phyloP scores from a whole-genome alignment of 2,113 vertebrate genomes.

The Xenus cinereus region DNA sequence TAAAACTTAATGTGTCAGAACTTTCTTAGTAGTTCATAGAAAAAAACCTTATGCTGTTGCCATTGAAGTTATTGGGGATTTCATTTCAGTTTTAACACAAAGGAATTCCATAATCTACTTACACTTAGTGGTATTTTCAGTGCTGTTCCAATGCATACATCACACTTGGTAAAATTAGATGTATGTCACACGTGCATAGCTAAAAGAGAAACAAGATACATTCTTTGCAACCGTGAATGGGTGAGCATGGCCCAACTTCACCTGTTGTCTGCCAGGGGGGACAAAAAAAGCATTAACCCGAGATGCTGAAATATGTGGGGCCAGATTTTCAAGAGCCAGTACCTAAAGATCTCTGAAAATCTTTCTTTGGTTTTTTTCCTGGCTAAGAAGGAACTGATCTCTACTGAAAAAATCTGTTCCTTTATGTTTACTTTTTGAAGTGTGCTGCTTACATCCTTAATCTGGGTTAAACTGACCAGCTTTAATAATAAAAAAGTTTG shows the following conservation, averaged over 20 bases:
- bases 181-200: background rate
- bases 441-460: constrained; percentile 39
- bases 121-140: background rate
- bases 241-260: background rate
- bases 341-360: background rate
- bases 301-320: background rate
- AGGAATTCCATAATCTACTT: background rate
- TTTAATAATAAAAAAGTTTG: constrained; percentile 58
- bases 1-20: background rate
- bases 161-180: background rate
- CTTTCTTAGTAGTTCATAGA: background rate
- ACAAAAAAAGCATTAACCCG: background rate
- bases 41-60: background rate
- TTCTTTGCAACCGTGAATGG: background rate
- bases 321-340: background rate
- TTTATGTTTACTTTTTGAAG: constrained; percentile 42
- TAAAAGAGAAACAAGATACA: background rate
- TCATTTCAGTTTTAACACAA: background rate
- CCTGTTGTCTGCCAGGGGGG: background rate
- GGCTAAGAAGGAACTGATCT: background rate
- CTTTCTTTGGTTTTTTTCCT: background rate
- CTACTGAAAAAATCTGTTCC: constrained; percentile 1
- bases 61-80: background rate
- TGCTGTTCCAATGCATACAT: background rate
- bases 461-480: constrained; percentile 48